These are phyloP conservation scores for Caprella mutica DNA, from an alignment of 2,888 invertebrate genomes.

Conservation along the genomic window DNA sequence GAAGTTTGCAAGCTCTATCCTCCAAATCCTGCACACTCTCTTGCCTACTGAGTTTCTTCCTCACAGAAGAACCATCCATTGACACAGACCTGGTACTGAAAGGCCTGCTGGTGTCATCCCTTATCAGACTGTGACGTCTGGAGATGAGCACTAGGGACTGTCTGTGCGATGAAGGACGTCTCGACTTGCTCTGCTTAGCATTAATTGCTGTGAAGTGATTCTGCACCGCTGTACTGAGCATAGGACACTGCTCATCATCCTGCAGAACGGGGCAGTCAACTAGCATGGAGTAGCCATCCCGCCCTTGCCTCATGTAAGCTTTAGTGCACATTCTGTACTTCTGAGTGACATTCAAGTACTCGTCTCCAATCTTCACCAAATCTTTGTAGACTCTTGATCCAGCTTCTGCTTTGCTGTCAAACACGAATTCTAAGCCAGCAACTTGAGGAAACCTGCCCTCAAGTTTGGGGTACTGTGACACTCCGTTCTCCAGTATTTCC, in stretches of 20 bases:
- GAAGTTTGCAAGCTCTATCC: constrained; percentile 64
- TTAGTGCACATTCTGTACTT: constrained; percentile 68
- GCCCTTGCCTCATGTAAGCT: constrained; percentile 64
- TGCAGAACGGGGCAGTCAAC: constrained; percentile 62
- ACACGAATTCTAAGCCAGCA: constrained; percentile 46
- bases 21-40: constrained; percentile 60
- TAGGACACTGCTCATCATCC: constrained; percentile 73
- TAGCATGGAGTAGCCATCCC: constrained; percentile 74
- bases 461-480: constrained; percentile 70
- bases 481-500: constrained; percentile 68
- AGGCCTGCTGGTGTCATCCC: too few relatives aligned
- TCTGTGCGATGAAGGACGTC: constrained; percentile 56
- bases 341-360: constrained; percentile 60
- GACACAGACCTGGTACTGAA: too few relatives aligned
- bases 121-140: constrained; percentile 50
- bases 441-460: constrained; percentile 84
- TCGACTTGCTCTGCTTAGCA: constrained; percentile 59
- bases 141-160: constrained; percentile 75
- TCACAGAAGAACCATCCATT: too few relatives aligned
- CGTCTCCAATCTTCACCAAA: constrained; percentile 71
- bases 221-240: constrained; percentile 69
- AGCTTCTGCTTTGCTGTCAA: constrained; percentile 39
- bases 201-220: constrained; percentile 82
- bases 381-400: constrained; percentile 58
- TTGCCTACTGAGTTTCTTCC: too few relatives aligned